phyloP scores from a whole-genome alignment of 1,140 invertebrate genomes.

The Hetaerina americana region DNA sequence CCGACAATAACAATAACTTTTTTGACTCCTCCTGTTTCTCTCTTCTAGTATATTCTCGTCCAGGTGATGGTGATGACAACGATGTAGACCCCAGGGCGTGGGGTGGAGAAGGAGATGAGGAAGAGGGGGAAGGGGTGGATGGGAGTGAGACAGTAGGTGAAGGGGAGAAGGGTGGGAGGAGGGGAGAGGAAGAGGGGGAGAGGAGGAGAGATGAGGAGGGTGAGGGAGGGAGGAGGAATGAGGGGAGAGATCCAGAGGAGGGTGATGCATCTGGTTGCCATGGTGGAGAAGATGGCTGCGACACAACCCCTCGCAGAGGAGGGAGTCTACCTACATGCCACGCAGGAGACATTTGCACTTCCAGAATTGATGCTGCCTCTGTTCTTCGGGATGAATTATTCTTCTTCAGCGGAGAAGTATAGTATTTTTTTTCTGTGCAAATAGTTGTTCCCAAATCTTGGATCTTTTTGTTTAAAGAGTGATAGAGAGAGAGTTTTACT shows the following conservation, averaged over 20 bases:
- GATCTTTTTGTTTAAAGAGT: too few relatives aligned
- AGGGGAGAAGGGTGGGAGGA: conserved; percentile 6
- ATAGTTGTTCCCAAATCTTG: too few relatives aligned
- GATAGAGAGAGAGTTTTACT: too few relatives aligned
- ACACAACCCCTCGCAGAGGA: not conserved
- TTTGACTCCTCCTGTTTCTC: too few relatives aligned
- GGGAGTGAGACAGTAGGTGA: not conserved
- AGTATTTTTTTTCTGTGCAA: conserved; percentile 9
- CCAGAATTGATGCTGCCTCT: conserved; percentile 52
- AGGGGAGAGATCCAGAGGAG: not conserved
- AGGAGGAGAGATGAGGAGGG: not conserved
- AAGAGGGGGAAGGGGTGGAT: not conserved
- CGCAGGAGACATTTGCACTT: conserved; percentile 39
- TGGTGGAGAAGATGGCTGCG: conserved; percentile 4
- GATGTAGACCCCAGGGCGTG: not conserved
- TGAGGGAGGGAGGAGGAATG: not conserved
- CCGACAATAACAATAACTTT: too few relatives aligned
- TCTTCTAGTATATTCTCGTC: too few relatives aligned
- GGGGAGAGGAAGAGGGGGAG: not conserved
- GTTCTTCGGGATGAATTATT: conserved; percentile 51
- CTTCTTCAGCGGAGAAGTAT: conserved; percentile 58
- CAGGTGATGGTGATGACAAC: not conserved
- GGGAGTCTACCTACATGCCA: conserved; percentile 23
- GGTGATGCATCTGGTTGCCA: not conserved
- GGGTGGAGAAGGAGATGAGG: not conserved